Conservation (phyloP, 2,113 vertebrate genomes). For the Odocoileus virginianus region DNA sequence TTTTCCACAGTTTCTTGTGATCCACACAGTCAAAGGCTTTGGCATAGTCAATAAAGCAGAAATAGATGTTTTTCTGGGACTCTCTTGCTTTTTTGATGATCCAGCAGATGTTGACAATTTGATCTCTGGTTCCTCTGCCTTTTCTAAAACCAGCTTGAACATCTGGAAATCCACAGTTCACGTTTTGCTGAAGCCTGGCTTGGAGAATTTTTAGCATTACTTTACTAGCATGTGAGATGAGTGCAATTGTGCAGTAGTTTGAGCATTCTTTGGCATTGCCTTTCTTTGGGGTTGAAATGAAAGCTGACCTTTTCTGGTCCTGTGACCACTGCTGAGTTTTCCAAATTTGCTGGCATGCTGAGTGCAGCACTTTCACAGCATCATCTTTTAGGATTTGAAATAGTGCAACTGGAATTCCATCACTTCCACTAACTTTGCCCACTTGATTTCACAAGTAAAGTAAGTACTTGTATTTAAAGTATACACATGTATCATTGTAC, state of each 20-base stretch:
- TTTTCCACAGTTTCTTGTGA: too few relatives aligned
- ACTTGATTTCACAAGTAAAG: neutral
- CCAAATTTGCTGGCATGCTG: neutral
- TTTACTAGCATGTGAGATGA: fast-evolving
- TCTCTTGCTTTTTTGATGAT: too few relatives aligned
- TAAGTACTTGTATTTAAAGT: neutral
- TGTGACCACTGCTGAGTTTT: neutral
- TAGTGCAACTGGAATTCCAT: neutral
- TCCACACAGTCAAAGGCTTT: too few relatives aligned
- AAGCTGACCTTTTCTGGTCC: neutral
- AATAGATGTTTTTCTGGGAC: too few relatives aligned
- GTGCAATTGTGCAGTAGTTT: neutral
- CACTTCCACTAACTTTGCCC: neutral
- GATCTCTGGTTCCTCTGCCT: neutral
- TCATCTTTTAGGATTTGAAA: neutral
- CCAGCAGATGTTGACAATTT: fast-evolving
- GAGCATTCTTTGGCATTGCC: neutral
- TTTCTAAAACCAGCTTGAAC: neutral
- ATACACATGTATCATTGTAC: neutral
- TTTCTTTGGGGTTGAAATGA: neutral
- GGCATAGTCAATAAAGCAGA: too few relatives aligned
- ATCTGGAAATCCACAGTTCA: neutral
- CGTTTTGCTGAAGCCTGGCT: neutral
- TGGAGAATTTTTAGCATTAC: neutral
- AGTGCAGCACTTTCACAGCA: neutral